phyloP scores from a whole-genome alignment of 2,797 vertebrate genomes.

The Acanthurus lineatus region DNA sequence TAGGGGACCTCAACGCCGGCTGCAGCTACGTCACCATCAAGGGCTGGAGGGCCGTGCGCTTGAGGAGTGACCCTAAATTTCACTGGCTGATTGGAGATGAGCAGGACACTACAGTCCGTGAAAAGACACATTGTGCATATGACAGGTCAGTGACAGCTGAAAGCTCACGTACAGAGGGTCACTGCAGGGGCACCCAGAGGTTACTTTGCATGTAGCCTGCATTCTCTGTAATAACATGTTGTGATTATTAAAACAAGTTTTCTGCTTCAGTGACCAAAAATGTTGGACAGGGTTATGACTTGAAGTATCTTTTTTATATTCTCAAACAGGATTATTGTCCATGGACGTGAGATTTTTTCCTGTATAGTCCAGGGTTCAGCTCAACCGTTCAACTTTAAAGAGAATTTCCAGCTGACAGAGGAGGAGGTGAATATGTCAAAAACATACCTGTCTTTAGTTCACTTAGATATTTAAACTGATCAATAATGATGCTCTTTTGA shows the following conservation, averaged over 20 bases:
- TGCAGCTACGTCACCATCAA: conserved; percentile 87
- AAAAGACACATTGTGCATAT: conserved; percentile 88
- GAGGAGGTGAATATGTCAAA: conserved; percentile 82
- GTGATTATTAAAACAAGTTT: background rate
- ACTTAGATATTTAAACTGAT: background rate
- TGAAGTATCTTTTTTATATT: background rate
- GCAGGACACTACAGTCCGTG: conserved; percentile 88
- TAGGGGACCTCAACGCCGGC: conserved; percentile 90
- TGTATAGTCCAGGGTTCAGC: conserved; percentile 86
- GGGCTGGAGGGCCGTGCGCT: conserved; percentile 81
- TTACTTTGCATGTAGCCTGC: background rate
- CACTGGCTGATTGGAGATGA: conserved; percentile 88
- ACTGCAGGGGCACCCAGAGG: background rate
- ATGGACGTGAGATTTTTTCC: conserved; percentile 84
- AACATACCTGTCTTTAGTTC: fast-evolving
- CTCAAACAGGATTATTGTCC: conserved; percentile 85
- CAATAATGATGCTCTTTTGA: background rate
- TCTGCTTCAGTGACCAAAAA: background rate
- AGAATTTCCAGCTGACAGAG: conserved; percentile 83
- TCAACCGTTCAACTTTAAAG: conserved; percentile 88
- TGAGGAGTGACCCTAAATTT: conserved; percentile 84
- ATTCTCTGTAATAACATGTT: background rate
- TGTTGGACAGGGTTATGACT: background rate
- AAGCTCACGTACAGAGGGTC: background rate
- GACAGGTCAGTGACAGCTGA: conserved; percentile 83